phyloP scores from a whole-genome alignment of 2,113 vertebrate species.

The Lycocorax pyrrhopterus region DNA sequence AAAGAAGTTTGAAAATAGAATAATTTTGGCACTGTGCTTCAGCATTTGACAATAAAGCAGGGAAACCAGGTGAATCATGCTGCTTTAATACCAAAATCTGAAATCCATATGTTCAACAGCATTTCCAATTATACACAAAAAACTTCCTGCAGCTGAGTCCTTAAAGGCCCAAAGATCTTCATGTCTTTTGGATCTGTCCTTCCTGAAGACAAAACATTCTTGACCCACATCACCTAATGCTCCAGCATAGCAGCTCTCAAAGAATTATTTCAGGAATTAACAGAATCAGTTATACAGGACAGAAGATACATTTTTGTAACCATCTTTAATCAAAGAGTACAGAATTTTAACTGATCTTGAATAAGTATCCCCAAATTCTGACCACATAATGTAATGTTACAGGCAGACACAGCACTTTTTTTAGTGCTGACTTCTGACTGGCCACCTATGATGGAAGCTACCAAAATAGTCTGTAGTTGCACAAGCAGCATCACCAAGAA shows the following conservation, averaged over 20 bases:
- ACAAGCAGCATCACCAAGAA: background rate
- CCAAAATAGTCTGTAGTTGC: background rate
- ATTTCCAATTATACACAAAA: background rate
- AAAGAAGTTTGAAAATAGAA: background rate
- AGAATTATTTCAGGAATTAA: background rate
- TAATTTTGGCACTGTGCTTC: background rate
- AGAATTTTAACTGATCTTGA: background rate
- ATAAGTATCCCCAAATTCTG: background rate
- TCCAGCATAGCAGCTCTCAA: background rate
- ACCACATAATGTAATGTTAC: fast-evolving
- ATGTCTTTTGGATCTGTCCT: background rate
- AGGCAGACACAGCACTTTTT: background rate
- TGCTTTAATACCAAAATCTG: background rate
- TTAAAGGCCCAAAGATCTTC: background rate
- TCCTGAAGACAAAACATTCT: background rate
- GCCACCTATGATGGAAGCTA: background rate
- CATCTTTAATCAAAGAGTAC: background rate
- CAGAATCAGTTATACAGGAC: background rate
- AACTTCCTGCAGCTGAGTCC: background rate
- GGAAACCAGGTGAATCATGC: background rate
- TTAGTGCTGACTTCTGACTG: background rate
- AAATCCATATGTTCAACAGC: background rate
- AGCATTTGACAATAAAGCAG: background rate
- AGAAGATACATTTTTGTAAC: background rate
- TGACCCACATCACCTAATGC: background rate